Percentiles rank a stretch among this genome's conserved stretches.
phyloP scores from a whole-genome alignment of 2,888 invertebrate genomes.

The Apotomis turbidana region DNA sequence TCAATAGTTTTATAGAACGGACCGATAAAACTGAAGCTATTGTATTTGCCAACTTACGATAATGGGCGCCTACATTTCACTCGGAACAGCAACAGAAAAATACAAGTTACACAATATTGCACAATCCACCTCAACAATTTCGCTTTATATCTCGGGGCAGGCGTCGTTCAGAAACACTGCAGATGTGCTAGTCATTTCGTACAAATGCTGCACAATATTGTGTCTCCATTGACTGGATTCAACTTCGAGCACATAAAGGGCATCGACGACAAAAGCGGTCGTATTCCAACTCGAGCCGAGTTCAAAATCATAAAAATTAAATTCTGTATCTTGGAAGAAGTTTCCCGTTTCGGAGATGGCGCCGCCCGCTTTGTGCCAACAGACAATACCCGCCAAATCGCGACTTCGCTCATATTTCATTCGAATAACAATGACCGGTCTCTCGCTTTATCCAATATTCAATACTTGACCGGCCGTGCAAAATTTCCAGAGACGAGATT shows the following conservation, averaged over 20 bases:
- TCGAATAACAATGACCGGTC: constrained; percentile 69
- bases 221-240: constrained; percentile 67
- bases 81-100: constrained; percentile 37
- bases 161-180: constrained; percentile 57
- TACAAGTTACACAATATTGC: constrained; percentile 57
- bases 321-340: constrained; percentile 70
- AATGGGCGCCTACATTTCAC: constrained; percentile 38
- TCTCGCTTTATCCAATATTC: constrained; percentile 69
- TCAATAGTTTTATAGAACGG: constrained; percentile 11
- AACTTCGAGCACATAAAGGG: constrained; percentile 69
- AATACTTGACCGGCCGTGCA: constrained; percentile 61
- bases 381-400: constrained; percentile 68
- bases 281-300: constrained; percentile 60
- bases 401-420: constrained; percentile 74
- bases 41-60: constrained; percentile 34
- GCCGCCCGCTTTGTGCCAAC: constrained; percentile 63
- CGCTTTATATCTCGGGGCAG: constrained; percentile 56
- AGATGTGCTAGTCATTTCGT: constrained; percentile 70
- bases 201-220: constrained; percentile 72
- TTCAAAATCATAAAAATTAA: constrained; percentile 74
- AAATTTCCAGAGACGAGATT: constrained; percentile 26
- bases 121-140: constrained; percentile 65
- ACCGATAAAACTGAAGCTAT: constrained; percentile 33
- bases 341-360: constrained; percentile 56
- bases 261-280: constrained; percentile 65